Evolutionary conservation across 2,113 vertebrate species (phyloP).

Genomic region (Rhinolophus ferrumequinum): DNA sequence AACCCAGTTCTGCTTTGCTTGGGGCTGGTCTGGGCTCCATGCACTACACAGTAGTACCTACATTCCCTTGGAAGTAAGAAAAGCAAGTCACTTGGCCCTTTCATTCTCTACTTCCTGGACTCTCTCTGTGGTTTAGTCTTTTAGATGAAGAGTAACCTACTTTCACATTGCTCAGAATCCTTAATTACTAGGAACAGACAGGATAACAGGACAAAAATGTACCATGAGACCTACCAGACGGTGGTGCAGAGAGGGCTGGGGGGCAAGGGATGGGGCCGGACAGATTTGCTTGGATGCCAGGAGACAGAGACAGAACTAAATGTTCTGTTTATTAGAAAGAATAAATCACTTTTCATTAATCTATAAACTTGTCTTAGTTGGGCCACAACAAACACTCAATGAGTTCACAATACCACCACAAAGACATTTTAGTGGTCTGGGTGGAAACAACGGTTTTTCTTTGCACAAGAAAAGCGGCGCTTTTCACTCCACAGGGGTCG

Average conservation of each 20-base stretch:
- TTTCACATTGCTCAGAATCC: neutral
- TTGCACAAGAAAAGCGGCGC: neutral
- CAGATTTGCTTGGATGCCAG: neutral
- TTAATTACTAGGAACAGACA: neutral
- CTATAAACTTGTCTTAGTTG: constrained; percentile 29
- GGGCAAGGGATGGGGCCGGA: neutral
- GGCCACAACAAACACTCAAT: neutral
- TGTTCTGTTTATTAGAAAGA: constrained; percentile 48
- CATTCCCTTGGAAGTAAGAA: neutral
- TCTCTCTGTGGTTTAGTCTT: constrained; percentile 41
- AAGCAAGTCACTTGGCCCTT: neutral
- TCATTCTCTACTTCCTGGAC: constrained; percentile 1
- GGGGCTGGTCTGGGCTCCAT: neutral
- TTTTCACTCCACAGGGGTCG: neutral
- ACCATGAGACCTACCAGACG: neutral
- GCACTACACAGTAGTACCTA: neutral
- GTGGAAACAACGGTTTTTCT: neutral
- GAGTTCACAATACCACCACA: neutral
- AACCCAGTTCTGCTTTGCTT: neutral
- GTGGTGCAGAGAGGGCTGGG: accelerated
- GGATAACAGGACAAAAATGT: neutral
- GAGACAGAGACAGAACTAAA: constrained; percentile 44
- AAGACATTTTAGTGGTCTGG: constrained; percentile 32
- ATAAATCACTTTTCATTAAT: constrained; percentile 13
- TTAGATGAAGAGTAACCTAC: constrained; percentile 7